Evolutionary conservation across 2,888 invertebrate genomes (phyloP), one percentile per base, ranked within the genome.

Genomic region (Cryptocheilus praepositus): DNA sequence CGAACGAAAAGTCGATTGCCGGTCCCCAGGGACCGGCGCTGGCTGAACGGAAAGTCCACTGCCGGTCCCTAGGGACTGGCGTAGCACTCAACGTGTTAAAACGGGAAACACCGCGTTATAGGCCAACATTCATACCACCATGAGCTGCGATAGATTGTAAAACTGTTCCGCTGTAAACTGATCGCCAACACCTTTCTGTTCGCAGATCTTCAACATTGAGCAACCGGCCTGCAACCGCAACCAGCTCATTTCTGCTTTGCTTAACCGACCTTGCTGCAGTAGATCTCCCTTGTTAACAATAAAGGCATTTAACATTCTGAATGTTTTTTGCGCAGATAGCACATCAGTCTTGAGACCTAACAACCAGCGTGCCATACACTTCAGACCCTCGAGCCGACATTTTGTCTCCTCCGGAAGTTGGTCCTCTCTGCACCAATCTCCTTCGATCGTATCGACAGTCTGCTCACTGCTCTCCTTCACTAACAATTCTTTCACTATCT

Each of bases 331-430:
- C 0, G 96, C 97, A 0, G 96, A 95, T 18, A 95, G 91, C 70
- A 94, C 94, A 84, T 97, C 96, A 68, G 93, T 93, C 89, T 96
- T 97, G 61, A 98, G 90, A 0, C 98, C 98, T 45, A 98, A 90
- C 51, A 98, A 90, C 98, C 98, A 98, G 55, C 98, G 93, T 0
- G 98, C 98, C 95, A 99, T 97, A 72, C 98, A 94, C 89, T 99
- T 99, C 82, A 98, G 92, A 0, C 96, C 98, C 89, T 98, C 97
- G 69, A 98, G 92, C 90, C 98, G 97, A 90, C 96, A 96, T 46
- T 94, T 91, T 0, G 98, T 98, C 88, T 97, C 97, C 80, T 96
- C 95, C 0, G 98, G 97, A 25, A 98, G 90, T 61, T 95, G 93
- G 3, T 95, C 94, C 85, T 97, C 96, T 0, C 92, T 89, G 86